These are phyloP conservation scores for Indicator indicator DNA, from an alignment of 2,113 vertebrate genomes.

Conservation along the genomic window DNA sequence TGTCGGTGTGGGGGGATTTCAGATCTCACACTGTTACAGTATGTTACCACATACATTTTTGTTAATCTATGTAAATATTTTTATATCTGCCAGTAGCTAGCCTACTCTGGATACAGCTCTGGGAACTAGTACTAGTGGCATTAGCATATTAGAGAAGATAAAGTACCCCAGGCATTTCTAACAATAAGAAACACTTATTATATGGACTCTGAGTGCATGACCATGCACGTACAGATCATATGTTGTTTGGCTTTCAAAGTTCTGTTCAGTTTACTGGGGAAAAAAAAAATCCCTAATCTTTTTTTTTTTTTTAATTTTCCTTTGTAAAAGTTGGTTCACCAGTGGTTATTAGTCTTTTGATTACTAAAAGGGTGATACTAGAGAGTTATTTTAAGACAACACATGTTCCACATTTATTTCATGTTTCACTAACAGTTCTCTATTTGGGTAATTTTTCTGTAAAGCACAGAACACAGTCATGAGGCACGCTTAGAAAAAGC, in stretches of 20 bases:
- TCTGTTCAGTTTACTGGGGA: not conserved
- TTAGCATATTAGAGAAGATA: slow-evolving; percentile 17
- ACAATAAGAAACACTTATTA: not conserved
- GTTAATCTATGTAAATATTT: slow-evolving; percentile 16
- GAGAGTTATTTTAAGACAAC: not conserved
- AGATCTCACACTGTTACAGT: too few relatives aligned
- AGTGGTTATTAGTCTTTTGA: not conserved
- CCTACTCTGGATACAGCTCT: not conserved
- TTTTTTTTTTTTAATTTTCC: not conserved
- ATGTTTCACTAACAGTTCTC: not conserved
- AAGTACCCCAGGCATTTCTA: not conserved
- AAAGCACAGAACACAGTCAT: not conserved
- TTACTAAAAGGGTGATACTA: not conserved
- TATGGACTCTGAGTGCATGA: not conserved
- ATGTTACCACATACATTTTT: not conserved
- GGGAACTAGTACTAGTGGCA: not conserved
- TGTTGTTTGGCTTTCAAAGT: not conserved
- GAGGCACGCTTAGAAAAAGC: not conserved
- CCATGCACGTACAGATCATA: not conserved
- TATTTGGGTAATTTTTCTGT: not conserved
- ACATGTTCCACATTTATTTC: not conserved
- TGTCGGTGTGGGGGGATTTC: too few relatives aligned
- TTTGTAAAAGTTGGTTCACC: not conserved
- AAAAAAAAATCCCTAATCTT: not conserved
- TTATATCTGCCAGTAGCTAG: not conserved